These are phyloP conservation scores for Australoheros facetus DNA, from an alignment of 2,797 vertebrate species.

Conservation along the genomic window DNA sequence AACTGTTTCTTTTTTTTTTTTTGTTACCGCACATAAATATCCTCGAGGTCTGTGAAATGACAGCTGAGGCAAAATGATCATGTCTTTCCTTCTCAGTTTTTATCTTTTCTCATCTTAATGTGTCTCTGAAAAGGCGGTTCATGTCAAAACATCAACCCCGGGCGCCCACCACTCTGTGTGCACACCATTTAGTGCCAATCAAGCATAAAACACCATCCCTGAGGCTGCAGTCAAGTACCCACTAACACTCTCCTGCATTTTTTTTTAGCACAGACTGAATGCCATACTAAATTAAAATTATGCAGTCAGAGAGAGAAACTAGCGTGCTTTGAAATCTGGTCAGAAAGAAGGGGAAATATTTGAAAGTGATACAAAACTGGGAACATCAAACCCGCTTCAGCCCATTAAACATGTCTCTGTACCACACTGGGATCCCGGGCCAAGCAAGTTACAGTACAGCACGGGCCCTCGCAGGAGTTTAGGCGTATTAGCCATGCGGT, in stretches of 20 bases:
- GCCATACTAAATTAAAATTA: slow-evolving; percentile 54
- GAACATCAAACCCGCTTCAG: slow-evolving; percentile 36
- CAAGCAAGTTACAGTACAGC: slow-evolving; percentile 11
- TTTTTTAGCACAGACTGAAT: slow-evolving; percentile 18
- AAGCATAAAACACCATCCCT: slow-evolving; percentile 67
- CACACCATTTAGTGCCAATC: slow-evolving; percentile 70
- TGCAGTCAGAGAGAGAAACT: slow-evolving; percentile 22
- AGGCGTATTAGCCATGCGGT: slow-evolving; percentile 27
- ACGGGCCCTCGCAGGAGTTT: slow-evolving; percentile 17
- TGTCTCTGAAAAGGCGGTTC: slow-evolving; percentile 25
- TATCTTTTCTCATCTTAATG: slow-evolving; percentile 31
- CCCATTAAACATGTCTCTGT: slow-evolving; percentile 30
- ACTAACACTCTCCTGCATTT: slow-evolving; percentile 30
- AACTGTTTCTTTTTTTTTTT: background rate
- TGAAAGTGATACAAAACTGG: slow-evolving; percentile 50
- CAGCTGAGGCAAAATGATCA: slow-evolving; percentile 22
- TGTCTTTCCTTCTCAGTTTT: slow-evolving; percentile 15
- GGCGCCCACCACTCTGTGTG: slow-evolving; percentile 41
- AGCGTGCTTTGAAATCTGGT: slow-evolving; percentile 47
- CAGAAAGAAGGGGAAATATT: slow-evolving; percentile 42
- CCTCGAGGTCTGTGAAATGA: slow-evolving; percentile 6
- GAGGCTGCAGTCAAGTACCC: slow-evolving; percentile 52
- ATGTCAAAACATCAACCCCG: slow-evolving; percentile 58
- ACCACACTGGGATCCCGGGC: slow-evolving; percentile 28
- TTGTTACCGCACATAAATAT: background rate